Evolutionary conservation across 2,888 invertebrate genomes (phyloP).

Genomic region (Dilophus febrilis): DNA sequence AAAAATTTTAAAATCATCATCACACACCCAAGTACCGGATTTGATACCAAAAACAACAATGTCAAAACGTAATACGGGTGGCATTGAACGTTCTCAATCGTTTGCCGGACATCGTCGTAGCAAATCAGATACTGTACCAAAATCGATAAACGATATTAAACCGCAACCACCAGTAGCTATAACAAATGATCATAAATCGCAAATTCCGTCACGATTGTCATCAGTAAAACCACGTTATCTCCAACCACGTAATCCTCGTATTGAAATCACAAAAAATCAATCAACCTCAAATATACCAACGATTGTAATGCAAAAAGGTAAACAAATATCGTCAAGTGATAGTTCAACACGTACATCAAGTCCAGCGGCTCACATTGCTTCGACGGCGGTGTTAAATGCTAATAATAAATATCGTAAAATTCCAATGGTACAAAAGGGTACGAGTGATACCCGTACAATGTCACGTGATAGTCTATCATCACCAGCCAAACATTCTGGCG

Average conservation of each 20-base stretch:
- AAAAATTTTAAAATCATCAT: constrained; percentile 22
- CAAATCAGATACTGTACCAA: constrained; percentile 19
- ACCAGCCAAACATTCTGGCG: constrained; percentile 18
- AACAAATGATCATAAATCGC: not conserved
- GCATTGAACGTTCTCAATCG: constrained; percentile 14
- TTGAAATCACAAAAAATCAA: constrained; percentile 17
- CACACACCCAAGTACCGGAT: constrained; percentile 23
- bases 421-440: not conserved
- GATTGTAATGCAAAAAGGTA: constrained; percentile 18
- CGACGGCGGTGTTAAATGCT: constrained; percentile 12
- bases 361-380: constrained; percentile 17
- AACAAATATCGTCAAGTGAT: constrained; percentile 27
- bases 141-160: not conserved
- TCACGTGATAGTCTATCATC: constrained; percentile 27
- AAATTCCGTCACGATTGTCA: constrained; percentile 12
- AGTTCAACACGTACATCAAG: constrained; percentile 27
- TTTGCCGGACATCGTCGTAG: constrained; percentile 21
- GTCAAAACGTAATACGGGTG: not conserved
- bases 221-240: constrained; percentile 42
- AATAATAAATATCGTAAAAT: constrained; percentile 6
- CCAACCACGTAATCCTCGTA: constrained; percentile 34
- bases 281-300: constrained; percentile 25
- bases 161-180: not conserved
- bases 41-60: constrained; percentile 10
- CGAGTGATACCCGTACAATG: constrained; percentile 20